Evolutionary conservation across 2,888 invertebrate species (phyloP).

Genomic region (Acrobasis consociella): DNA sequence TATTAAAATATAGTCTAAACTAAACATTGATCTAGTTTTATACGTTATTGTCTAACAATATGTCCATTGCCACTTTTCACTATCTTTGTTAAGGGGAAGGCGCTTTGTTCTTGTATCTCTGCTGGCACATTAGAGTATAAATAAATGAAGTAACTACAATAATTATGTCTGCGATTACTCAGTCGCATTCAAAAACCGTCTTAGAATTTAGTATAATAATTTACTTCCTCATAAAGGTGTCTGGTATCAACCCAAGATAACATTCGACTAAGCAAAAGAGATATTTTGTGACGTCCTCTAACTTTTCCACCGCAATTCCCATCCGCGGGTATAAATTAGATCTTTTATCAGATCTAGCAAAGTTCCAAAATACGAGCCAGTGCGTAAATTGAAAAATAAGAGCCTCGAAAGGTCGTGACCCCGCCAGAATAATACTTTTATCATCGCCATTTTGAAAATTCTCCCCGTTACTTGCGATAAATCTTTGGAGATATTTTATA

Average conservation of each 20-base stretch:
- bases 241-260: constrained; percentile 12
- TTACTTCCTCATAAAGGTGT: constrained; percentile 15
- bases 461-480: constrained; percentile 8
- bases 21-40: too few relatives aligned
- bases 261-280: constrained; percentile 33
- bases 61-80: too few relatives aligned
- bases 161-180: too few relatives aligned
- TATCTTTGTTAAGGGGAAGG: too few relatives aligned
- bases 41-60: too few relatives aligned
- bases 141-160: too few relatives aligned
- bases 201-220: neutral
- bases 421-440: constrained; percentile 27
- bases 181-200: neutral
- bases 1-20: too few relatives aligned
- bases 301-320: constrained; percentile 50
- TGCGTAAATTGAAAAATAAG: constrained; percentile 61
- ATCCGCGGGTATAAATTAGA: constrained; percentile 64
- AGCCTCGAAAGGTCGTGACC: constrained; percentile 24
- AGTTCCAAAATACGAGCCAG: constrained; percentile 52
- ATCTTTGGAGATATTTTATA: constrained; percentile 15
- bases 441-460: constrained; percentile 13
- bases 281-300: constrained; percentile 45
- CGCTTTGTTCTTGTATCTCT: too few relatives aligned
- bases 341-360: constrained; percentile 60
- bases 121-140: too few relatives aligned